Evolutionary conservation across 2,888 invertebrate genomes (phyloP).

Genomic region (Lagria hirta): DNA sequence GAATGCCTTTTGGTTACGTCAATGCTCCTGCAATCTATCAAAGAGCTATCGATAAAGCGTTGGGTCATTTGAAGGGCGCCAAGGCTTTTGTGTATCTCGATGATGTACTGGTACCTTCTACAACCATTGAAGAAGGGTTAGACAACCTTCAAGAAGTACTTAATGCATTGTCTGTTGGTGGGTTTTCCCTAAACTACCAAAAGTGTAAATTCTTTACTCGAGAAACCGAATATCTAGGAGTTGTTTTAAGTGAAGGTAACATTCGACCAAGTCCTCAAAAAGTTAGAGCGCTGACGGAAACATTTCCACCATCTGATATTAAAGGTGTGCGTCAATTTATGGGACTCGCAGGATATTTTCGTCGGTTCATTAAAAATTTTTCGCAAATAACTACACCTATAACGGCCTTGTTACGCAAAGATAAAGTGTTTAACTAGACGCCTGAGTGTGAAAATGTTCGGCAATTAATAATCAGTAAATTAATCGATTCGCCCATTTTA

Average conservation of each 20-base stretch:
- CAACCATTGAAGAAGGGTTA: conserved; percentile 28
- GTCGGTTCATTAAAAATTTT: conserved; percentile 26
- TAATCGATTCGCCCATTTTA: too few species aligned
- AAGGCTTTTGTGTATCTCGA: conserved; percentile 29
- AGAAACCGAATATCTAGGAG: conserved; percentile 33
- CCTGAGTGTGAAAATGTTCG: too few species aligned
- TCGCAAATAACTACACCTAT: conserved; percentile 26
- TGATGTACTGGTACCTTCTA: conserved; percentile 27
- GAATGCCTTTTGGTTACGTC: conserved; percentile 30
- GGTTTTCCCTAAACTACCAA: conserved; percentile 28
- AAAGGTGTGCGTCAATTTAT: conserved; percentile 31
- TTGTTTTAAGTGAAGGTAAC: conserved; percentile 22
- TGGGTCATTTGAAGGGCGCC: conserved; percentile 24
- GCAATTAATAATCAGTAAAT: too few species aligned
- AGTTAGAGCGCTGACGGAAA: conserved; percentile 27
- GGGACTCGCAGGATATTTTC: conserved; percentile 26
- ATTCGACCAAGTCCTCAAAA: conserved; percentile 28
- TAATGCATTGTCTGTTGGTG: conserved; percentile 21
- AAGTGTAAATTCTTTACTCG: conserved; percentile 30
- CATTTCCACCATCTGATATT: conserved; percentile 25
- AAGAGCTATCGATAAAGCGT: conserved; percentile 28
- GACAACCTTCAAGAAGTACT: conserved; percentile 10
- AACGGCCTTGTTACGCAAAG: conserved; percentile 27
- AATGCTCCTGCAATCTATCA: conserved; percentile 31
- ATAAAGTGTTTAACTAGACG: conserved; percentile 23